Base-by-base conservation (phyloP, 2,888 invertebrate species). In the Clivina fossor region DNA sequence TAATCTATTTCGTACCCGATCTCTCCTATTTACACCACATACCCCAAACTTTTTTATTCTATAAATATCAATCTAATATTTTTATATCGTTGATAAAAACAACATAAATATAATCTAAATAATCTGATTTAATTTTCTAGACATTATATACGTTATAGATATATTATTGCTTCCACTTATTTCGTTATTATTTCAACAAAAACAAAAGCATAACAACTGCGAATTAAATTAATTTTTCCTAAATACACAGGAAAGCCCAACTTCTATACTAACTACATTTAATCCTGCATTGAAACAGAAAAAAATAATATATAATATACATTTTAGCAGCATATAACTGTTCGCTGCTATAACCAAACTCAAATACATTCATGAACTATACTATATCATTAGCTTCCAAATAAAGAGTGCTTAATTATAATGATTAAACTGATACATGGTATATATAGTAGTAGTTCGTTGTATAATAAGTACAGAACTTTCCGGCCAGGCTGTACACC, bases 311-410 rank as follows among this genome's bases (percentile, higher is more conserved):
- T 30, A 19, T 44, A 44, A 28, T 37, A 37, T 28, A 19, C 40
- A 32, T 50, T 51, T 43, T 44, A 53, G 53, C 33, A 13, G 15
- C 43, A 53, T 44, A 55, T 46, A 47, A 55, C 55, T 55, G 55
- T 47, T 47, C 55, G 30, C 28, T 55, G 55, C n/a, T n/a, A n/a
- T n/a, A n/a, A n/a, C n/a, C n/a, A n/a, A 55, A 47, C 47, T 55
- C 46, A 46, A 55, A 47, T 55, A 55, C 38, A n/a, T n/a, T n/a
- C n/a, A n/a, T n/a, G 40, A 46, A 55, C 46, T 55, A n/a, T n/a
- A n/a, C n/a, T n/a, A 47, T 55, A 55, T 55, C 47, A 55, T 55
- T 55, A 55, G 40, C 55, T 47, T 46, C 55, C 55, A 55, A 55
- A 55, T 55, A 55, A 53, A 55, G 55, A 53, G 55, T 30, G 20